Base-by-base conservation (phyloP, 1,140 invertebrate species). In the Ips typographus region DNA sequence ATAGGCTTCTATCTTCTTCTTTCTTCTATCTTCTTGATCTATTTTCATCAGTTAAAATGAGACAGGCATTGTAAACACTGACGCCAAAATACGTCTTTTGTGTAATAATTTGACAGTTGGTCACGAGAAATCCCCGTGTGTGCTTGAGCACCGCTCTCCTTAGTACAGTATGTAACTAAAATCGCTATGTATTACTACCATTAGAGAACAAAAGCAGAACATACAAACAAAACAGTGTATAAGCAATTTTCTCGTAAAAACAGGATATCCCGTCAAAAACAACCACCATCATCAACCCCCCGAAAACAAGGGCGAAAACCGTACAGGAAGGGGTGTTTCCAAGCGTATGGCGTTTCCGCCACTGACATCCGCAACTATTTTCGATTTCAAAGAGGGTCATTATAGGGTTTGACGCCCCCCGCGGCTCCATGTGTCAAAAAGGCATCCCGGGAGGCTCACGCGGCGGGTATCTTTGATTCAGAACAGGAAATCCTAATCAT, bases 301-400 rank as follows among this genome's bases (percentile, higher is more conserved):
- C 37, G 53, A 3, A 49, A 38, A 39, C 5, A 6, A n/a, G 52
- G 39, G 40, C 22, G 38, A 49, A 49, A 52, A 49, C 4, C 3
- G 49, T 55, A 65, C 63, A 65, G 63, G 63, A 65, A 65, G 63
- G 63, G 63, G 63, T 65, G 63, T 53, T 65, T 40, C 63, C 40
- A 40, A 65, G 40, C 49, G 63, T 55, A 42, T 55, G 52, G 8
- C 52, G 52, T 65, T 65, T 65, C 63, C 63, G 63, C 42, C 43
- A 44, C 37, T 22, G 58, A 38, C 58, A 60, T 60, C 58, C 58
- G 58, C 58, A 42, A 60, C 58, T 43, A 60, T 22, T 22, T 22
- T 22, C 22, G 22, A 22, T 43, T 60, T 60, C n/a, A 55, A 55
- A 3, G 8, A 65, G 61, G 49, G 44, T 40, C 61, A 63, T 63